Base-by-base conservation (phyloP, 2,888 invertebrate genomes). In the Tromatobia lineatoria region DNA sequence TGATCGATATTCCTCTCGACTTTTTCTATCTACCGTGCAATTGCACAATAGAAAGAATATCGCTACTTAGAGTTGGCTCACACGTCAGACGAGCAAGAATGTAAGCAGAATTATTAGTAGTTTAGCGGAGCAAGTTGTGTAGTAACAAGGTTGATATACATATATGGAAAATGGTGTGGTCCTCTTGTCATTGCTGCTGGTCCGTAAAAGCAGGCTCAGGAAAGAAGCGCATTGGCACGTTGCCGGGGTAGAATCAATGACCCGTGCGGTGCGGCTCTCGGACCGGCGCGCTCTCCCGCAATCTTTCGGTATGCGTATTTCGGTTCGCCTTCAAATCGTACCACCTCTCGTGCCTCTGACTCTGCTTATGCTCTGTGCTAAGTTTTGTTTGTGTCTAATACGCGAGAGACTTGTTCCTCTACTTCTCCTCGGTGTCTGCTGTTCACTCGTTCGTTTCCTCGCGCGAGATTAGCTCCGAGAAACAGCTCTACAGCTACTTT, bases 221-320 rank as follows among this genome's bases (percentile, higher is more conserved):
- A 84, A 78, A 75, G 81, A 85, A 87, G 85, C 86, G 87, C 85
- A 91, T 89, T 92, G 92, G 92, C 92, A 91, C 90, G 87, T 80
- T 89, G 91, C 91, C 91, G 88, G 76, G 75, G 73, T 87, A 90
- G 90, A 91, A 91, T 92, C 92, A 92, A 92, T 92, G 92, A 92
- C 91, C 91, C 89, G n/a, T n/a, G n/a, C n/a, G 80, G 69, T 73
- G 75, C 66, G n/a, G 59, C 29, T 76, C 67, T 59, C 73, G 77
- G 66, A 77, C 82, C 71, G 71, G 80, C 71, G 67, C 80, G 80
- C 66, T 80, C 67, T 73, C 78, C 15, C 74, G 42, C 67, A 42
- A 73, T 82, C 45, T 74, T 78, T 52, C 54, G 82, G 82, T 74
- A 82, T 64, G n/a, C n/a, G 64, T 64, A 64, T 82, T 82, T 82